These are phyloP conservation scores for Orchesella cincta DNA, from an alignment of 1,140 invertebrate genomes.

Conservation along the genomic window DNA sequence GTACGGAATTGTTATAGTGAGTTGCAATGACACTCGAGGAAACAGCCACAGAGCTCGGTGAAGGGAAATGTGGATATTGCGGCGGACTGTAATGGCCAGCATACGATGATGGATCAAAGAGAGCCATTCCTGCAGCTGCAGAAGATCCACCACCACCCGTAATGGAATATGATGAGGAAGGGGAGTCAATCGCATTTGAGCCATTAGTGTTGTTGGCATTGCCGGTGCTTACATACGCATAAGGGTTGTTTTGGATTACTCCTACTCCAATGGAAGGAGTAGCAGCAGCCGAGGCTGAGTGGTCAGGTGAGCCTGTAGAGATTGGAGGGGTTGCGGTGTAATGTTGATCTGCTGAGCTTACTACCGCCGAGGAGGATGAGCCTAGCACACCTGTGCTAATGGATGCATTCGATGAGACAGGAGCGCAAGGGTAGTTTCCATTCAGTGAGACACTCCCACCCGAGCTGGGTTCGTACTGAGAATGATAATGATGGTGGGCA, in stretches of 20 bases:
- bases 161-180: conserved; percentile 6
- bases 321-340: conserved; percentile 7
- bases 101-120: conserved; percentile 33
- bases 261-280: conserved; percentile 44
- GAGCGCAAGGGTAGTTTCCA: conserved; percentile 16
- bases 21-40: conserved; percentile 9
- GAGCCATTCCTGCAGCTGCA: conserved; percentile 13
- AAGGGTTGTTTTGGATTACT: conserved; percentile 51
- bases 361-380: neutral
- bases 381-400: neutral
- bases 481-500: conserved; percentile 13
- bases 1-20: conserved; percentile 23
- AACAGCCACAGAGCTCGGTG: conserved; percentile 10
- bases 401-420: neutral
- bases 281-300: neutral
- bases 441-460: conserved; percentile 14
- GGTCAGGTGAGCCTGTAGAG: conserved; percentile 4
- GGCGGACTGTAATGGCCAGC: conserved; percentile 39
- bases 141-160: neutral
- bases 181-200: conserved; percentile 27
- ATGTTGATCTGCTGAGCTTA: neutral
- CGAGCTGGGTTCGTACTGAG: conserved; percentile 1
- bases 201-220: conserved; percentile 11
- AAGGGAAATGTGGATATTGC: conserved; percentile 18
- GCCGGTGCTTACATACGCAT: conserved; percentile 29